A percentile compares a stretch with the other conserved stretches of the same genome.
phyloP scores from a whole-genome alignment of 2,888 invertebrate genomes.

The Tiphia femorata region DNA sequence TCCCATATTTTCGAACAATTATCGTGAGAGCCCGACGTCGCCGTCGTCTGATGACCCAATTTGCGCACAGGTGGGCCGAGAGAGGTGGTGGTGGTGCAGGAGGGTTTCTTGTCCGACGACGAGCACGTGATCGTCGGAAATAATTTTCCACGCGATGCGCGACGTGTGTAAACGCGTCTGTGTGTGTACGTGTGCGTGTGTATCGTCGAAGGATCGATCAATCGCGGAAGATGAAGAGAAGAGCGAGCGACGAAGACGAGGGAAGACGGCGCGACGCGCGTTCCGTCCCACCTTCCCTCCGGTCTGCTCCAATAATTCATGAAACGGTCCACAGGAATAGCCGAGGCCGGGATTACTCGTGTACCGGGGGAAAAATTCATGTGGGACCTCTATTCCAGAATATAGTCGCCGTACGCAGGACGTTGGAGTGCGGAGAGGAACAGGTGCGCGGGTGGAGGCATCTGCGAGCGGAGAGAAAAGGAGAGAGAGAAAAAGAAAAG shows the following conservation, averaged over 20 bases:
- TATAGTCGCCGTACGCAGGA: not conserved
- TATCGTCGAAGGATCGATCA: conserved; percentile 17
- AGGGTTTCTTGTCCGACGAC: conserved; percentile 6
- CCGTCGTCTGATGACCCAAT: conserved; percentile 43
- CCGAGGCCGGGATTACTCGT: conserved; percentile 19
- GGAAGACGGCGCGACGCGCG: not conserved
- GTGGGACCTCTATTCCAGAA: not conserved
- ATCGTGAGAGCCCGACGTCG: conserved; percentile 18
- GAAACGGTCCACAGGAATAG: conserved; percentile 22
- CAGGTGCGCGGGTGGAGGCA: no score
- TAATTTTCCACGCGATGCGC: conserved; percentile 20
- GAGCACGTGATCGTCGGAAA: conserved; percentile 14
- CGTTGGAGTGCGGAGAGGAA: no score
- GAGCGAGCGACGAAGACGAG: not conserved
- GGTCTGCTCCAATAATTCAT: no score
- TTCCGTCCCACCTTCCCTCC: conserved; percentile 13
- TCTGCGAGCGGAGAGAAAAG: no score
- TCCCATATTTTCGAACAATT: conserved; percentile 18
- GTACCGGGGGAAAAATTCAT: conserved; percentile 11
- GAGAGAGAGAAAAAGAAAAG: no score
- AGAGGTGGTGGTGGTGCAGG: no score
- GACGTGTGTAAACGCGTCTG: not conserved
- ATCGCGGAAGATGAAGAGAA: conserved; percentile 30
- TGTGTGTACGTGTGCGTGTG: not conserved
- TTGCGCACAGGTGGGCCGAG: conserved; percentile 12